phyloP scores from a whole-genome alignment of 2,888 invertebrate genomes.

The Tigriopus californicus region DNA sequence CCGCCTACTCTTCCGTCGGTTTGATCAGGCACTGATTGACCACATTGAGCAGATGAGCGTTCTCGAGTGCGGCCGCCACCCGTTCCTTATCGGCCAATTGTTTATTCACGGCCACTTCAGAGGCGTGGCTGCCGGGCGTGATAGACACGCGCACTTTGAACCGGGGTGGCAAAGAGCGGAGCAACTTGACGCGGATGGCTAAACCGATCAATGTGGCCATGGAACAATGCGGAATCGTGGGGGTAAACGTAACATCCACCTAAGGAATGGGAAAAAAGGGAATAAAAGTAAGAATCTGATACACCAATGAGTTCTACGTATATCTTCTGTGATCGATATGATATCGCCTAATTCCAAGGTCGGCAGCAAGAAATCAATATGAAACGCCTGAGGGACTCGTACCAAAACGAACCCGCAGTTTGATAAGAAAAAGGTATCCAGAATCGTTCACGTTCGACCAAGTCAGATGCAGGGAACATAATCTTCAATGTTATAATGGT shows the following conservation, averaged over 20 bases:
- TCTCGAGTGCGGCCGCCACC: conserved; percentile 91
- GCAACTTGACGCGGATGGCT: conserved; percentile 73
- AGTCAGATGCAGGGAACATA: no score
- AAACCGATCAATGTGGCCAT: conserved; percentile 91
- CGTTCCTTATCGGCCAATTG: conserved; percentile 94
- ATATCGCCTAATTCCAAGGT: no score
- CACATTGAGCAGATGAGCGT: conserved; percentile 68
- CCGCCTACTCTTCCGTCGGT: neutral
- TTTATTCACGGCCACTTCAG: conserved; percentile 85
- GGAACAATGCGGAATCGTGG: conserved; percentile 95
- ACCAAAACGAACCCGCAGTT: no score
- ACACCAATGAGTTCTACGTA: no score
- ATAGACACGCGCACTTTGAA: conserved; percentile 75
- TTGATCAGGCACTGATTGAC: conserved; percentile 76
- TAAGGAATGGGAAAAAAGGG: no score
- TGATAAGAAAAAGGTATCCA: no score
- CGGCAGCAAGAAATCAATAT: no score
- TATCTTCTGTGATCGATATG: no score
- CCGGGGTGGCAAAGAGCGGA: conserved; percentile 50
- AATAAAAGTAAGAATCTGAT: no score
- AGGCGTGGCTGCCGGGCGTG: conserved; percentile 75
- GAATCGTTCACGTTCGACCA: no score
- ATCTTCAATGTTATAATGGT: no score
- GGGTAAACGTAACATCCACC: conserved; percentile 56
- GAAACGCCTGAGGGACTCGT: no score